Evolutionary conservation across 2,888 invertebrate species (phyloP), one percentile per base, ranked within the genome.

Genomic region (Cephalotes varians): DNA sequence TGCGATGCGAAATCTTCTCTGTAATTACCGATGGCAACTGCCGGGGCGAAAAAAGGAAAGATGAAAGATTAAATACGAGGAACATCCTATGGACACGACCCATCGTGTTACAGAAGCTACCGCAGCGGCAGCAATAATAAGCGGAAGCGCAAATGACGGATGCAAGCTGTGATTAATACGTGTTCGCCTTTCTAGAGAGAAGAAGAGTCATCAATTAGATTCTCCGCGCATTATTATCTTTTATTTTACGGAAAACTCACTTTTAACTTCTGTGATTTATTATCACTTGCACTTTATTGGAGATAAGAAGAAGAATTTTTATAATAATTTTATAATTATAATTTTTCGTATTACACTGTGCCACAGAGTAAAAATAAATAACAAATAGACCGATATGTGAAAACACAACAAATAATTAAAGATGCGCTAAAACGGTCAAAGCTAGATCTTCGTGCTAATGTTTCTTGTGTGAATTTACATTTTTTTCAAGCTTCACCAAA

Each of bases 121-220:
- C 31, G 51, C 67, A 54, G 37, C 67, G 51, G 67, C 51, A 54
- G 76, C 12, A 28, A n/a, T 76, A 76, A 67, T 74, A 64, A 74
- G 58, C 62, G 58, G 73, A 67, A 67, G 40, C 76, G 40, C 28
- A 67, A 67, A 67, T 76, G 67, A 76, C 65, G 51, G 76, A 31
- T 44, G 28, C 76, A 28, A 54, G 67, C 28, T n/a, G 51, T 67
- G 51, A 76, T 76, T 76, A 76, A 76, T 76, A 54, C 28, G 37
- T 65, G 51, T 40, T 65, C 67, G 37, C 9, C 40, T 54, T 67
- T 67, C 25, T 31, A 65, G 28, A 54, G 67, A 54, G 37, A 47
- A 28, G 34, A n/a, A 60, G 73, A 62, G 28, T 73, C 31, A 44
- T 51, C 31, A 60, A 60, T 73, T 58, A 58, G 28, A 60, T 44